Base-by-base conservation (phyloP, 2,797 vertebrate species). In the Molossus alvarezi region DNA sequence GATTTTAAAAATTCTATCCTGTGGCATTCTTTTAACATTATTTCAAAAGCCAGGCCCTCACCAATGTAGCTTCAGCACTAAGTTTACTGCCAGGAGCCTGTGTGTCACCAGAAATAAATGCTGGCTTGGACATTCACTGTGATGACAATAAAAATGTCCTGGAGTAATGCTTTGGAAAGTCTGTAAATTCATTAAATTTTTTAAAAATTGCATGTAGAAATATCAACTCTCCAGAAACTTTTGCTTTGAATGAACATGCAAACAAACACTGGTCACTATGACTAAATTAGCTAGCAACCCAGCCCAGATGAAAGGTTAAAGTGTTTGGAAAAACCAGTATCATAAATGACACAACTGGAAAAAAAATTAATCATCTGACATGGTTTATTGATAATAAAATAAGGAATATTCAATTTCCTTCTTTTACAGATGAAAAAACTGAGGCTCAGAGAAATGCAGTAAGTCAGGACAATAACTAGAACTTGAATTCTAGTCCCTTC, bases 231-330 rank as follows among this genome's bases (percentile, higher is more conserved):
- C 48, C 29, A 60, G 17, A 76, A 95, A 79, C 55, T 77, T 21
- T 33, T 73, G n/a, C 23, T 79, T 67, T 53, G 57, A 45, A 37
- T 92, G 45, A 86, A 45, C 20, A 60, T 20, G 6, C 9, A 72
- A 79, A 67, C 12, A 72, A 83, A 76, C 17, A 45, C 8, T 45
- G 27, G 15, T 95, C 85, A 90, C 9, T 4, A 57, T 51, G 20
- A 82, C 23, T 73, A 20, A 93, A 62, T 62, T 45, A 92, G 57
- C 23, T 45, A 88, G 21, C 57, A 45, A 33, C 17, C 18, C 21
- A 55, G 20, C 23, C 65, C 25, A 67, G 18, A 48, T 41, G 60
- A 95, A 91, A 85, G 17, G 72, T 17, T 83, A 88, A 93, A 86
- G 64, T 67, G 29, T 57, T 67, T 71, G 3, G 20, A 69, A 82